Base-by-base conservation (phyloP, 1,140 invertebrate species). In the Maniola jurtina region DNA sequence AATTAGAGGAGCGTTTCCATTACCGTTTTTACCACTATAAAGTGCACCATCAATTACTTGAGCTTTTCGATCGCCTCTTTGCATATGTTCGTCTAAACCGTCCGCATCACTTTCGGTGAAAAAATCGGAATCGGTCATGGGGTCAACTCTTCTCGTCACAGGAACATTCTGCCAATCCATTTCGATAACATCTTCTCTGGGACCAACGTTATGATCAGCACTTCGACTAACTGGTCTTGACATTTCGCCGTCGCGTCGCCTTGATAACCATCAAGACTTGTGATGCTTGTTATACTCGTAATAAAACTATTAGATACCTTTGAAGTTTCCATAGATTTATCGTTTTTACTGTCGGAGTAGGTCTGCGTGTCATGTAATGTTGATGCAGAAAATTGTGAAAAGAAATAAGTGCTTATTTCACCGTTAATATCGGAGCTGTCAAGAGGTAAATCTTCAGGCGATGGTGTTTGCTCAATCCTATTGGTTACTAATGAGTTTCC, bases 61-160 rank as follows among this genome's bases (percentile, higher is more conserved):
- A 13, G 95, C 95, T 61, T 91, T 89, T 14, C 95, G 91, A 80
- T 96, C 95, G 3, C 95, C 94, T 61, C 93, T 88, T 67, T 93
- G 71, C 80, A 94, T 88, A 84, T 94, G 91, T 25, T 96, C 95
- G 66, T 96, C 95, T 82, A 95, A 93, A 2, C 93, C 94, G 81
- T 97, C 96, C 0, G 95, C 95, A 88, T 97, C 96, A 74, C 95
- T 96, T 89, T 97, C 96, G 6, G 96, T 97, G 78, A 96, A 97
- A 82, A 97, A 97, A 81, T 97, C 96, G 0, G 96, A 97, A 86
- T 97, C 96, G 0, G 96, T 97, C 95, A 97, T 96, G 1, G 95
- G 95, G 88, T 96, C 95, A 64, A 93, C 93, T 40, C 94, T 92
- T 72, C 94, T 77, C 62, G 89, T 79, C 10, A 92, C 90, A 0